Base-by-base conservation (phyloP, 1,140 invertebrate genomes). In the Gonatopus flavifemur region DNA sequence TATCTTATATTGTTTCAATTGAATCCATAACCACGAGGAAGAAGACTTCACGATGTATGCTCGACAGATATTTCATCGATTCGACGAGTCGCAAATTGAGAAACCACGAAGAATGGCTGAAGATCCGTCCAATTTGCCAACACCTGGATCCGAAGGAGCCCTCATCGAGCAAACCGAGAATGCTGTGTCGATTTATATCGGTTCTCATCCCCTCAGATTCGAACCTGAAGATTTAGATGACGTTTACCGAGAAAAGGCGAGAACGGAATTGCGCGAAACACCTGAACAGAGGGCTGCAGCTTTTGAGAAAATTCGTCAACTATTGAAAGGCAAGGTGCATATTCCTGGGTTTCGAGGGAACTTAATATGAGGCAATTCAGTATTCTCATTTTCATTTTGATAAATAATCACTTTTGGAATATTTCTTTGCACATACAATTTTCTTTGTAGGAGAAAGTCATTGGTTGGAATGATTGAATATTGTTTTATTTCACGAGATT, bases 301-400 rank as follows among this genome's bases (percentile, higher is more conserved):
- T 1, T 44, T 78, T 1, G 58, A 62, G 32, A 57, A 68, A 41
- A 57, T 81, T 3, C 59, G 59, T 24, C 51, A 67, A 48, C 21
- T 79, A 9, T 3, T 81, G 0, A 66, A 67, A 77, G 74, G 80
- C 80, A 66, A n/a, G n/a, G n/a, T n/a, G n/a, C n/a, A n/a, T n/a
- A n/a, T n/a, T n/a, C n/a, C n/a, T n/a, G n/a, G n/a, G n/a, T 46
- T 30, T 4, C 31, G 21, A 9, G 25, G 4, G 6, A 15, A 36
- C 7, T 3, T 12, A 30, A 22, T 19, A 0, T 16, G 28, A 21
- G 13, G 7, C 12, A 20, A 8, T 32, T 22, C 16, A 36, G 12
- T n/a, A 16, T 31, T 31, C 12, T 35, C 12, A 12, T 35, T 31
- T 35, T 42, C 9, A 47, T 39, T 41, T 32, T 20, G 30, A n/a